These are phyloP conservation scores for Microcebus griseorufus DNA, from an alignment of 2,113 vertebrate genomes.

Conservation along the genomic window DNA sequence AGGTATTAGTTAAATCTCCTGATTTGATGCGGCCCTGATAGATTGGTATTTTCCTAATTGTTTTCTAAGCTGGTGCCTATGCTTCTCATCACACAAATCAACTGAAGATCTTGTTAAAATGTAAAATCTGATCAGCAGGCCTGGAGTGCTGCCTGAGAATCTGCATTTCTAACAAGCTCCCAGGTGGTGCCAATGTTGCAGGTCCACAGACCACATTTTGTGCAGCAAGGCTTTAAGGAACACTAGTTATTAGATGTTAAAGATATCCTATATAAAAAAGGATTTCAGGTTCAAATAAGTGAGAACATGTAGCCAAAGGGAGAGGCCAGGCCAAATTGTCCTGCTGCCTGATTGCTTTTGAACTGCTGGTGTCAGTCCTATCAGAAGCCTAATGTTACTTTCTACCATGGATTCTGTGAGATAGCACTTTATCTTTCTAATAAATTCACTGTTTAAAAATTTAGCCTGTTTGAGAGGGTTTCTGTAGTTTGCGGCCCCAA, in stretches of 20 bases:
- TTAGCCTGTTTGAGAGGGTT: not conserved
- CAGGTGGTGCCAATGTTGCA: not conserved
- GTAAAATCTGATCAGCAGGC: not conserved
- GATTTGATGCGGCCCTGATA: not conserved
- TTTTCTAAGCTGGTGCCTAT: not conserved
- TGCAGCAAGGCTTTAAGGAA: not conserved
- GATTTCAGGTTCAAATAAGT: not conserved
- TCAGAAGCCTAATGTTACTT: not conserved
- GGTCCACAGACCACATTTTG: not conserved
- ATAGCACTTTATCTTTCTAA: not conserved
- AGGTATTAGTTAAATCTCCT: not conserved
- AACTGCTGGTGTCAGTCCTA: not conserved
- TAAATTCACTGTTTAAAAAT: not conserved
- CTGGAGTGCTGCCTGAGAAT: not conserved
- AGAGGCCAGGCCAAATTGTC: not conserved
- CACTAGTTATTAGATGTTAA: not conserved
- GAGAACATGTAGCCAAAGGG: not conserved
- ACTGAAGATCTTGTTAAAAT: conserved; percentile 1
- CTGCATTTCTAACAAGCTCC: conserved; percentile 15
- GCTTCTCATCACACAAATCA: not conserved
- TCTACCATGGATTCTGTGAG: not conserved
- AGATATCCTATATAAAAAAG: not conserved
- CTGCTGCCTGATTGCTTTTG: not conserved
- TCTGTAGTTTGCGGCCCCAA: not conserved
- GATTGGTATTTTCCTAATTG: not conserved